phyloP scores from a whole-genome alignment of 1,140 invertebrate genomes.

The Lepidurus apus region DNA sequence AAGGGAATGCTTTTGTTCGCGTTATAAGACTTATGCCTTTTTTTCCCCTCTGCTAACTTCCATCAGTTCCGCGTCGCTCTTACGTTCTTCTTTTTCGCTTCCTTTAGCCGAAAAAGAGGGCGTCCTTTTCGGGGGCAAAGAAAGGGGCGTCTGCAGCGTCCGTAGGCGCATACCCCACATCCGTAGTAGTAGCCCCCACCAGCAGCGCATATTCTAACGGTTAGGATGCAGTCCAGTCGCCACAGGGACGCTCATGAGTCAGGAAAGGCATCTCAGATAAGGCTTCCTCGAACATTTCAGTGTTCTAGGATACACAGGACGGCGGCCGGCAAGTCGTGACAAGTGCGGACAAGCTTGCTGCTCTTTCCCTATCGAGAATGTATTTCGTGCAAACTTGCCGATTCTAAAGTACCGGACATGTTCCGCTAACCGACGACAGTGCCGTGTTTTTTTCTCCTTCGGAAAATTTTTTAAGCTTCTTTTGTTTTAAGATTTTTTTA shows the following conservation, averaged over 20 bases:
- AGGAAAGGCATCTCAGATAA: slow-evolving; percentile 1
- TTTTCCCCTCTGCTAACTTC: slow-evolving; percentile 9
- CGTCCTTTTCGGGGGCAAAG: background rate
- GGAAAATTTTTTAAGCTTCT: background rate
- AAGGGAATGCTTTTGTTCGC: background rate
- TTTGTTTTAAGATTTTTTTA: background rate
- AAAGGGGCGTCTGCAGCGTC: slow-evolving; percentile 17
- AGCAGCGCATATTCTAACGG: background rate
- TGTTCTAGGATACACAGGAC: background rate
- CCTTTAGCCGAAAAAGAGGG: background rate
- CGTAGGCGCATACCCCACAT: slow-evolving; percentile 17
- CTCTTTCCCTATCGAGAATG: background rate
- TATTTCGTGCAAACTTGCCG: background rate
- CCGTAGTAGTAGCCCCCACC: background rate
- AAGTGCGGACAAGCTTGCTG: background rate
- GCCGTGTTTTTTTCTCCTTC: background rate
- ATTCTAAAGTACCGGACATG: background rate
- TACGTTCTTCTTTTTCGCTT: background rate
- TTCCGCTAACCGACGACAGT: background rate
- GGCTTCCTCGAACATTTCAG: background rate
- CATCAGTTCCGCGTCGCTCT: background rate
- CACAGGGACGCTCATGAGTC: slow-evolving; percentile 3
- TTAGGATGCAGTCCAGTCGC: slow-evolving; percentile 7
- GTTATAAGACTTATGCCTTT: slow-evolving; percentile 11
- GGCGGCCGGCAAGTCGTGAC: no score